A percentile compares a stretch with the other conserved stretches of the same genome.
These are phyloP conservation scores for Poecilia latipinna DNA, from an alignment of 2,113 vertebrate species.

Conservation along the genomic window DNA sequence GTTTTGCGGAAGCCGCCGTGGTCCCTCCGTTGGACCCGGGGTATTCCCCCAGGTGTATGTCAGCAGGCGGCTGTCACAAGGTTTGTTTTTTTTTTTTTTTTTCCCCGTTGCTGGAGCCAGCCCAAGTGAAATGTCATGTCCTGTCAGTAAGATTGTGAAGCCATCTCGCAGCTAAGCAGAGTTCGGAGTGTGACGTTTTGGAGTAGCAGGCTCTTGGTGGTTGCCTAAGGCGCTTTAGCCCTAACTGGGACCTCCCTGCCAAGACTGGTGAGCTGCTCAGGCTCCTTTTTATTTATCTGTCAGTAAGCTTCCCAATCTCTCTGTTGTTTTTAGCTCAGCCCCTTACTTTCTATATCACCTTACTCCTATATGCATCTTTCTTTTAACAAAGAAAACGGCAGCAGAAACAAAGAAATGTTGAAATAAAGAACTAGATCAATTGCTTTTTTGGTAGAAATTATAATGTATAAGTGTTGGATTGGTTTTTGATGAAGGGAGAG, in stretches of 20 bases:
- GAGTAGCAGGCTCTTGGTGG: slow-evolving; percentile 65
- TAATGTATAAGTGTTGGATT: no score
- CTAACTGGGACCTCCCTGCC: slow-evolving; percentile 66
- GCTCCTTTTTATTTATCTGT: slow-evolving; percentile 39
- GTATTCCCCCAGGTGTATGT: slow-evolving; percentile 65
- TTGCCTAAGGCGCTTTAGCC: slow-evolving; percentile 68
- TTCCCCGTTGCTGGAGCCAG: slow-evolving; percentile 49
- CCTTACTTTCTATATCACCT: slow-evolving; percentile 1
- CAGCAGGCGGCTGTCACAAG: slow-evolving; percentile 64
- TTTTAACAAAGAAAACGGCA: not conserved
- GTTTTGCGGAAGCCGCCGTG: slow-evolving; percentile 38
- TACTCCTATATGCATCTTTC: slow-evolving; percentile 5
- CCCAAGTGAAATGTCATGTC: slow-evolving; percentile 79
- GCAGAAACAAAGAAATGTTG: not conserved
- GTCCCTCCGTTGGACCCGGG: slow-evolving; percentile 48
- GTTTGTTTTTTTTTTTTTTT: slow-evolving; percentile 43
- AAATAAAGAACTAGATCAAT: not conserved
- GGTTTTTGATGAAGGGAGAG: no score
- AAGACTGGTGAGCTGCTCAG: slow-evolving; percentile 43
- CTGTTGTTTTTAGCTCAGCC: slow-evolving; percentile 33
- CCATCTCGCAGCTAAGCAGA: slow-evolving; percentile 60
- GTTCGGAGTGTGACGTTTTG: slow-evolving; percentile 50
- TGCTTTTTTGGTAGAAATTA: not conserved
- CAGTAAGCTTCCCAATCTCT: slow-evolving; percentile 7
- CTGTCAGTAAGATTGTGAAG: slow-evolving; percentile 77